Evolutionary conservation across 2,113 vertebrate genomes (phyloP).

Genomic region (Prunella fulvescens): DNA sequence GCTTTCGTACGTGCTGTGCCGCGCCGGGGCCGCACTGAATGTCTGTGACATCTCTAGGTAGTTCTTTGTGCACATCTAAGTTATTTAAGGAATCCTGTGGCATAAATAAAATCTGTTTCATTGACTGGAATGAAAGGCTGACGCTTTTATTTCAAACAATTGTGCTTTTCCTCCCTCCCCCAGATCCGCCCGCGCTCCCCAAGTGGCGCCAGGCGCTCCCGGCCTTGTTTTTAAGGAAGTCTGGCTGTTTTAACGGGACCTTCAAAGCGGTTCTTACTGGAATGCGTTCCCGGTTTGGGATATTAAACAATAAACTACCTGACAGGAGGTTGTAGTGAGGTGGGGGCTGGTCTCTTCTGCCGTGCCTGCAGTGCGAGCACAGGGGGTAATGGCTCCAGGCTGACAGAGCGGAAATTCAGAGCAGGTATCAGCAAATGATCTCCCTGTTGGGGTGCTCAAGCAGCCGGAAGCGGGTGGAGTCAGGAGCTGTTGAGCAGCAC

Average conservation of each 20-base stretch:
- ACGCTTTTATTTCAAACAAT: background rate
- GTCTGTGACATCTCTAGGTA: constrained; percentile 15
- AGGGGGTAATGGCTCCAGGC: background rate
- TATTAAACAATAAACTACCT: background rate
- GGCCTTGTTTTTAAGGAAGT: background rate
- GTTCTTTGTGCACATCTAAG: background rate
- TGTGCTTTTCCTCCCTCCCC: background rate
- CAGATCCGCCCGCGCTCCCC: fast-evolving
- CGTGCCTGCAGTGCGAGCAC: background rate
- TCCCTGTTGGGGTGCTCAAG: background rate
- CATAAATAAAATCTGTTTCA: constrained; percentile 70
- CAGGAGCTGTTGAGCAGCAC: background rate
- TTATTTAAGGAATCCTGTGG: constrained; percentile 42
- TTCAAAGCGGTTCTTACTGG: background rate
- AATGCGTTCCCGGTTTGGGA: background rate
- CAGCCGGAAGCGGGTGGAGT: no score
- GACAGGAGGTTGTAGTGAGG: background rate
- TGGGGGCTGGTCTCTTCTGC: background rate
- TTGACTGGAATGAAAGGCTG: background rate
- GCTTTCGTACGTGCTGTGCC: constrained; percentile 5
- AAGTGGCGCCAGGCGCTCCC: background rate
- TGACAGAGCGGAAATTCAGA: background rate
- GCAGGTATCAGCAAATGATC: background rate
- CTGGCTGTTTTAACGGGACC: background rate
- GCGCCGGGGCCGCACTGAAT: background rate